Evolutionary conservation across 2,888 invertebrate genomes (phyloP).

Genomic region (Choreutis nemorana): DNA sequence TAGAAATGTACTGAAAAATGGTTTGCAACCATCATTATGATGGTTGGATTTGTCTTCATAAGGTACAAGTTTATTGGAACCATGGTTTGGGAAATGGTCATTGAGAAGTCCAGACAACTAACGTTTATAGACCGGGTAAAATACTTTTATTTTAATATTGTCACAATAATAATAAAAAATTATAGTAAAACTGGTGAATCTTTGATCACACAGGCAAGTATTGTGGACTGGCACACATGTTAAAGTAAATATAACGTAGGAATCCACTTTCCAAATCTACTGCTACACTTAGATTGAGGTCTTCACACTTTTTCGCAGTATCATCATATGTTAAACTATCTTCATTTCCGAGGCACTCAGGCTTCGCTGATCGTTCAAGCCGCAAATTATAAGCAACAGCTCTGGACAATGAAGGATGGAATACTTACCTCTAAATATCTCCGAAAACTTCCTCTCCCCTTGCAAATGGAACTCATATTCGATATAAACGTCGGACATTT

Average conservation of each 20-base stretch:
- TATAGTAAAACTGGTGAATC: no score
- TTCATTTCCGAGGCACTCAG: conserved; percentile 35
- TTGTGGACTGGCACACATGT: no score
- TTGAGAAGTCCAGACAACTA: conserved; percentile 28
- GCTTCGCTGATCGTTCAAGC: conserved; percentile 31
- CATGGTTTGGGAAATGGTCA: conserved; percentile 41
- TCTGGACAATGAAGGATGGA: conserved; percentile 53
- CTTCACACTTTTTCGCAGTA: conserved; percentile 26
- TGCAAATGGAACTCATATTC: conserved; percentile 55
- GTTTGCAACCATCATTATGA: conserved; percentile 35
- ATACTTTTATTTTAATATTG: no score
- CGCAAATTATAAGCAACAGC: conserved; percentile 33
- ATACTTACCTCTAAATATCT: conserved; percentile 32
- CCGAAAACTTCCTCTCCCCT: conserved; percentile 33
- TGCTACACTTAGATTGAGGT: neutral
- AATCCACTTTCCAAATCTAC: no score
- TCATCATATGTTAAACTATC: conserved; percentile 42
- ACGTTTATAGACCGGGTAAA: conserved; percentile 39
- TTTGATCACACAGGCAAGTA: no score
- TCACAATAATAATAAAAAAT: no score
- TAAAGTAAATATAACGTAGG: no score
- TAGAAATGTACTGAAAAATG: conserved; percentile 32
- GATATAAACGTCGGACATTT: conserved; percentile 52
- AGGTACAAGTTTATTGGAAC: conserved; percentile 42
- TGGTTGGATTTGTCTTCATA: conserved; percentile 34